Conservation (phyloP, 2,888 invertebrate genomes). For the Polyploca ridens region DNA sequence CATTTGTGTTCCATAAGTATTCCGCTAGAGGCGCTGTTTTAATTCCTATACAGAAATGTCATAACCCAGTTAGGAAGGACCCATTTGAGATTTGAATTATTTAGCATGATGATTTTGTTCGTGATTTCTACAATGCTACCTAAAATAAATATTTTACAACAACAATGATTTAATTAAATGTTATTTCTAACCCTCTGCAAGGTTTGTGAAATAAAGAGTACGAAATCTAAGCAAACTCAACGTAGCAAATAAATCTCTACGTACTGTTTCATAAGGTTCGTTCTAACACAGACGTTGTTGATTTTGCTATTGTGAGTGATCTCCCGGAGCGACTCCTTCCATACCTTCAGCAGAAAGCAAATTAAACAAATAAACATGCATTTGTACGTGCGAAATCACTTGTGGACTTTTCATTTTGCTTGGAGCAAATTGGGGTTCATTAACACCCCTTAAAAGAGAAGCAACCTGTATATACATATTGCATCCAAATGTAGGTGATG, state of each 20-base stretch:
- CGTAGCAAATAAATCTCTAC: constrained; percentile 69
- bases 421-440: background rate
- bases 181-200: background rate
- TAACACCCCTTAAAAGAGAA: background rate
- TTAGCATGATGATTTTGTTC: background rate
- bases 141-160: background rate
- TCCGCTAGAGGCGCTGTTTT: too few species aligned
- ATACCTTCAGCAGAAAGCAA: constrained; percentile 86
- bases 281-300: constrained; percentile 97
- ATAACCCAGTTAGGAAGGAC: too few species aligned
- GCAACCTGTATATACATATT: constrained; percentile 6
- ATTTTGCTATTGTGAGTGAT: constrained; percentile 98
- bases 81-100: too few species aligned
- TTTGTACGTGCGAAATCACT: constrained; percentile 39
- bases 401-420: constrained; percentile 25
- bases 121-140: background rate
- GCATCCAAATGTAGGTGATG: too few species aligned
- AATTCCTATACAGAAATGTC: too few species aligned
- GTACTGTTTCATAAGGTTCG: constrained; percentile 99
- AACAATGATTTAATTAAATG: background rate
- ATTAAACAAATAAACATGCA: constrained; percentile 13
- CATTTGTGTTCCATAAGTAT: too few species aligned
- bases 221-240: background rate
- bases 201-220: background rate
- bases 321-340: constrained; percentile 95